These are phyloP conservation scores for Pempheris klunzingeri DNA, from an alignment of 2,797 vertebrate species.

Conservation along the genomic window DNA sequence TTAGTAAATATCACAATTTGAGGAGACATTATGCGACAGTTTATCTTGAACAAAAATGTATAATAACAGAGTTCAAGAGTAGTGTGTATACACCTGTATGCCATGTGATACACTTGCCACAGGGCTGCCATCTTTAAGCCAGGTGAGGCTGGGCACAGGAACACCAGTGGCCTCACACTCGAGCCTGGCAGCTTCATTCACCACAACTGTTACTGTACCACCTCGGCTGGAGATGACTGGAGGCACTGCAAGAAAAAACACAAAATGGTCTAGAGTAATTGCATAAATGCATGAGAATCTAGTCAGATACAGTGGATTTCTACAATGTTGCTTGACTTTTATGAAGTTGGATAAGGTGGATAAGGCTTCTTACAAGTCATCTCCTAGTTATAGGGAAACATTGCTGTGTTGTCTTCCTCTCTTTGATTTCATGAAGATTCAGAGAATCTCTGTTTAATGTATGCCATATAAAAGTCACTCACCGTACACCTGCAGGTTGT, in stretches of 20 bases:
- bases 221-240: conserved; percentile 91
- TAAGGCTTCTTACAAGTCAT: neutral
- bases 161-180: conserved; percentile 95
- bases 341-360: neutral
- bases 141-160: conserved; percentile 94
- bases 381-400: neutral
- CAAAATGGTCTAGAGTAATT: neutral
- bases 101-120: conserved; percentile 91
- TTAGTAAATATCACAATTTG: neutral
- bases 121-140: conserved; percentile 97
- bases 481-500: conserved; percentile 94
- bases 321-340: neutral
- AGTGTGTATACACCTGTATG: conserved; percentile 87
- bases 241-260: conserved; percentile 84
- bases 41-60: neutral
- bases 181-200: conserved; percentile 90
- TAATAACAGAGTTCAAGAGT: neutral
- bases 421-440: neutral
- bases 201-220: conserved; percentile 89
- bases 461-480: conserved; percentile 62
- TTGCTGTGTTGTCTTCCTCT: neutral
- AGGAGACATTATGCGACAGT: neutral
- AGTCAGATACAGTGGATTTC: neutral
- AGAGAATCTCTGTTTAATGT: neutral
- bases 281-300: neutral